Percentiles rank a stretch among this genome's conserved stretches.
These are phyloP conservation scores for Aquatica leii DNA, from an alignment of 2,888 invertebrate species.

Conservation along the genomic window DNA sequence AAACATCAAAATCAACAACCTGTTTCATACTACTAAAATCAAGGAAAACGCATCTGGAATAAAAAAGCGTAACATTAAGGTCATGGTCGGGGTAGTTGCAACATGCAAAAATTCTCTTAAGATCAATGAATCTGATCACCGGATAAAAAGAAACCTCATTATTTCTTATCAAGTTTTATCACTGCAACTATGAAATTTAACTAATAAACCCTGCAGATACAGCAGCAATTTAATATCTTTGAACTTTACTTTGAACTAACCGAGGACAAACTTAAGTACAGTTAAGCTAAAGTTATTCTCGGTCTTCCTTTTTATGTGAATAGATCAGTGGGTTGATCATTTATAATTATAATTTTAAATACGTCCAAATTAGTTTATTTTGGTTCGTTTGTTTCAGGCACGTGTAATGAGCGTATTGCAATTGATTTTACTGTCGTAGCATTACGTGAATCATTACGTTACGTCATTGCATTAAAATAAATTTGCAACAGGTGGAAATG, in stretches of 20 bases:
- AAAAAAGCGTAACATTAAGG: too few relatives aligned
- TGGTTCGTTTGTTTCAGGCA: background rate
- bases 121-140: too few relatives aligned
- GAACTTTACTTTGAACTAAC: conserved; percentile 38
- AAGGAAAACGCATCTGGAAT: too few relatives aligned
- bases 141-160: background rate
- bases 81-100: too few relatives aligned
- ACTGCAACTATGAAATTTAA: background rate
- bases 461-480: conserved; percentile 10
- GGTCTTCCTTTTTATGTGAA: conserved; percentile 15
- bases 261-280: conserved; percentile 35
- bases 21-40: too few relatives aligned
- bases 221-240: conserved; percentile 33
- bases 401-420: background rate
- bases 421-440: background rate
- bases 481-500: conserved; percentile 13
- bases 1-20: too few relatives aligned
- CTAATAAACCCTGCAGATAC: conserved; percentile 16
- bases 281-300: conserved; percentile 33
- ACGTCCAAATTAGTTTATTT: background rate
- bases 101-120: too few relatives aligned
- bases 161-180: too few relatives aligned
- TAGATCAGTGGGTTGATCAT: background rate
- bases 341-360: conserved; percentile 13
- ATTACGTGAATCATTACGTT: conserved; percentile 10